phyloP scores from a whole-genome alignment of 2,888 invertebrate species.

The Cerastis rubricosa region DNA sequence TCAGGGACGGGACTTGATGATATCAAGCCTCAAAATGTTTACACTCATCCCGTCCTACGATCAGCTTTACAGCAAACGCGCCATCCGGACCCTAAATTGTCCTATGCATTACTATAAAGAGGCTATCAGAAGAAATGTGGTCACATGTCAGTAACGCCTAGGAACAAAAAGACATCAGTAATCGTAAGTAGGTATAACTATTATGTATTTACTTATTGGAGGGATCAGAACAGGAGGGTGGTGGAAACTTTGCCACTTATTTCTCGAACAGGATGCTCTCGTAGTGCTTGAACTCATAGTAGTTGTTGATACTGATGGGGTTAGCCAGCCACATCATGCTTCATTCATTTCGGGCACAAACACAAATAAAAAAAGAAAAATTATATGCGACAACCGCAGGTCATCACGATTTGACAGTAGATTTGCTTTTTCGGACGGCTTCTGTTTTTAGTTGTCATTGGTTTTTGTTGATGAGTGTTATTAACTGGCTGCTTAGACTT shows the following conservation, averaged over 20 bases:
- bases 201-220: slow-evolving; percentile 36
- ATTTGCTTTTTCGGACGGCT: slow-evolving; percentile 9
- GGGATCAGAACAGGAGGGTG: slow-evolving; percentile 36
- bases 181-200: background rate
- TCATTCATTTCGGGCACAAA: slow-evolving; percentile 40
- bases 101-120: background rate
- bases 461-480: background rate
- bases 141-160: background rate
- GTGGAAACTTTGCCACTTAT: slow-evolving; percentile 55
- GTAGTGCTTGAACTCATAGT: slow-evolving; percentile 80
- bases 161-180: background rate
- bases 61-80: no score
- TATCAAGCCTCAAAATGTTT: no score
- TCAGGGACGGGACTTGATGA: no score
- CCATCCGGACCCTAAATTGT: no score
- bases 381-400: background rate
- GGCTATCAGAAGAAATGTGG: background rate
- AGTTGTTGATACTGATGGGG: slow-evolving; percentile 78
- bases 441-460: slow-evolving; percentile 24
- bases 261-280: slow-evolving; percentile 71
- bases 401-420: slow-evolving; percentile 14
- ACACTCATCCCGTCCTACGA: no score
- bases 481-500: background rate
- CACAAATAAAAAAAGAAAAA: slow-evolving; percentile 20
- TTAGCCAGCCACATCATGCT: slow-evolving; percentile 73